phyloP scores from a whole-genome alignment of 2,888 invertebrate genomes.

The Elegia similella region DNA sequence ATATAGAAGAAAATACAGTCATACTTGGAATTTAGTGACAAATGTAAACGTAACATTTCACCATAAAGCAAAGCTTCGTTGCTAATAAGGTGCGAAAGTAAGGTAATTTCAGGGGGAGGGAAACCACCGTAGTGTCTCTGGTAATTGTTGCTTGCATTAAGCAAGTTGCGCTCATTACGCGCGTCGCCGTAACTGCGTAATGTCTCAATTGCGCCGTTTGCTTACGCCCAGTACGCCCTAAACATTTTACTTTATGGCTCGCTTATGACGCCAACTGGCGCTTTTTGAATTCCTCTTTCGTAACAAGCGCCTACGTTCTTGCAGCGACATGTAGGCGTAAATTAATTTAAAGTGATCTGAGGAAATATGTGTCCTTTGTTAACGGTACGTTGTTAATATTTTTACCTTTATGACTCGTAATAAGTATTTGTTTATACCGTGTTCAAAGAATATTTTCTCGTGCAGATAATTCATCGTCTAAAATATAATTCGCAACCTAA shows the following conservation, averaged over 20 bases:
- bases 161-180: conserved; percentile 43
- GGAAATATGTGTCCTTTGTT: background rate
- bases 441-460: too few relatives aligned
- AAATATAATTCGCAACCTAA: too few relatives aligned
- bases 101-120: conserved; percentile 37
- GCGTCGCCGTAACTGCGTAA: conserved; percentile 43
- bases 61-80: too few relatives aligned
- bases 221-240: conserved; percentile 42
- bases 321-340: background rate
- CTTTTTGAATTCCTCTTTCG: conserved; percentile 27
- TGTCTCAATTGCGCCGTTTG: conserved; percentile 44
- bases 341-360: background rate
- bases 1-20: too few relatives aligned
- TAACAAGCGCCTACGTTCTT: conserved; percentile 8
- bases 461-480: too few relatives aligned
- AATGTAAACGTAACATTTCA: too few relatives aligned
- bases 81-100: conserved; percentile 38
- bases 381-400: background rate
- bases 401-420: too few relatives aligned
- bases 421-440: too few relatives aligned
- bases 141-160: conserved; percentile 48
- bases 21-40: too few relatives aligned
- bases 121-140: conserved; percentile 29
- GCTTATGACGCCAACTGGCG: conserved; percentile 40
- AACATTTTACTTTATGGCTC: conserved; percentile 44